These are phyloP conservation scores for Dendroctonus ponderosae DNA, from an alignment of 1,140 invertebrate genomes.

Conservation along the genomic window DNA sequence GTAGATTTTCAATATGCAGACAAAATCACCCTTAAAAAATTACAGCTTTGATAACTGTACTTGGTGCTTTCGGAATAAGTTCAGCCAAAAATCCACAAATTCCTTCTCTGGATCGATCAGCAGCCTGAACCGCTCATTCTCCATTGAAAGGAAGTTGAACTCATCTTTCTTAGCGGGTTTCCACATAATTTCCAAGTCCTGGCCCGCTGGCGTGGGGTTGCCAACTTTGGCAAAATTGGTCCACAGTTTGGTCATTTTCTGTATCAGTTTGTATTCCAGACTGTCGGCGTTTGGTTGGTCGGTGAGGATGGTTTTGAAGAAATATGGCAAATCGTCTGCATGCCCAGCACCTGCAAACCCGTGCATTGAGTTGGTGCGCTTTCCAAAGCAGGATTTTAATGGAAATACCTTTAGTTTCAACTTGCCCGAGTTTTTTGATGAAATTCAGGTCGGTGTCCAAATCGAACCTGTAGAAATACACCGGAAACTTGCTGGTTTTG, in stretches of 20 bases:
- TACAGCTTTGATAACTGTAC: constrained; percentile 17
- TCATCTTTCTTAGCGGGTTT: constrained; percentile 52
- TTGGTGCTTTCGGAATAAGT: constrained; percentile 29
- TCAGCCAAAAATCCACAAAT: constrained; percentile 39
- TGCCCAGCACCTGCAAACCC: constrained; percentile 46
- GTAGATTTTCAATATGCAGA: too few relatives aligned
- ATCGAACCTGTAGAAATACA: constrained; percentile 39
- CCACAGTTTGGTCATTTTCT: constrained; percentile 57
- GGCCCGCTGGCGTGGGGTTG: constrained; percentile 49
- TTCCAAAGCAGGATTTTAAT: too few relatives aligned
- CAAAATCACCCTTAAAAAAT: neutral
- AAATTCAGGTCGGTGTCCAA: constrained; percentile 37
- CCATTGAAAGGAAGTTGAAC: constrained; percentile 49
- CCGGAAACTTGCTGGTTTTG: constrained; percentile 24
- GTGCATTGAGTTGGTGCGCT: neutral
- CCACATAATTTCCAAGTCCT: constrained; percentile 51
- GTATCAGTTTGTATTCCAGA: constrained; percentile 46
- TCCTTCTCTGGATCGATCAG: constrained; percentile 33
- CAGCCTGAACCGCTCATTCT: constrained; percentile 31
- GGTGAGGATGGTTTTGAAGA: constrained; percentile 56
- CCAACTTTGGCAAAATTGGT: constrained; percentile 57
- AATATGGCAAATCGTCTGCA: constrained; percentile 63
- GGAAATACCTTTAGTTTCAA: neutral
- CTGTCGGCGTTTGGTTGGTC: constrained; percentile 44
- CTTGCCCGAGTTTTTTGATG: constrained; percentile 20